A percentile compares a stretch with the other conserved stretches of the same genome.
phyloP scores from a whole-genome alignment of 2,797 vertebrate genomes.

The Spondyliosoma cantharus region DNA sequence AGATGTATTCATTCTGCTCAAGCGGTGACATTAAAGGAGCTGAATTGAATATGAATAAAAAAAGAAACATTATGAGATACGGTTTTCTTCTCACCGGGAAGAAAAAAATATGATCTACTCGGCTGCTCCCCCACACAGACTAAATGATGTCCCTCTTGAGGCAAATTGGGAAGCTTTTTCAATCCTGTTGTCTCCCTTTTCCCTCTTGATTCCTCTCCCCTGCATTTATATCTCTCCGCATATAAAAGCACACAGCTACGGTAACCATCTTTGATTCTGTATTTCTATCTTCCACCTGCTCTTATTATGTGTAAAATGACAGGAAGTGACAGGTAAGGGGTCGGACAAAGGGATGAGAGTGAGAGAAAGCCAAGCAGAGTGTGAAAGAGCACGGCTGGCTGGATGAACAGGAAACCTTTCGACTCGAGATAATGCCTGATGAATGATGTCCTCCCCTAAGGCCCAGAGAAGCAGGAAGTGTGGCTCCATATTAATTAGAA shows the following conservation, averaged over 20 bases:
- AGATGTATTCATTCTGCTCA: conserved; percentile 19
- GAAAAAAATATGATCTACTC: conserved; percentile 19
- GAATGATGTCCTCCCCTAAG: conserved; percentile 79
- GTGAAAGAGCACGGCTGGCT: conserved; percentile 58
- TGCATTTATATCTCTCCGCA: conserved; percentile 32
- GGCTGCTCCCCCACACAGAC: conserved; percentile 30
- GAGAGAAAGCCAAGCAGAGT: conserved; percentile 36
- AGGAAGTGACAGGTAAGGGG: conserved; percentile 62
- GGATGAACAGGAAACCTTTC: conserved; percentile 66
- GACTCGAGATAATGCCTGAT: conserved; percentile 77
- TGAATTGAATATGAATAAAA: conserved; percentile 28
- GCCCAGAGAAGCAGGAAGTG: conserved; percentile 76
- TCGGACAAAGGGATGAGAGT: conserved; percentile 56
- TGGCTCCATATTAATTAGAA: conserved; percentile 85
- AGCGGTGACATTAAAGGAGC: conserved; percentile 17
- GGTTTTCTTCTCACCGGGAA: conserved; percentile 11
- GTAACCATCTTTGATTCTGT: conserved; percentile 34
- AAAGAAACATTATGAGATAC: conserved; percentile 32
- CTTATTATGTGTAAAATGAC: conserved; percentile 54
- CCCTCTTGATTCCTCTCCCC: conserved; percentile 21
- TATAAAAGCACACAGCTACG: conserved; percentile 19
- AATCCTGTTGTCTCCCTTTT: conserved; percentile 29
- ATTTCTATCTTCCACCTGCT: conserved; percentile 27
- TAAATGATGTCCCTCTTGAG: conserved; percentile 51
- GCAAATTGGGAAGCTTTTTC: conserved; percentile 51